Evolutionary conservation across 2,797 vertebrate genomes (phyloP), one percentile per base, ranked within the genome.

Genomic region (Clarias laeviceps): DNA sequence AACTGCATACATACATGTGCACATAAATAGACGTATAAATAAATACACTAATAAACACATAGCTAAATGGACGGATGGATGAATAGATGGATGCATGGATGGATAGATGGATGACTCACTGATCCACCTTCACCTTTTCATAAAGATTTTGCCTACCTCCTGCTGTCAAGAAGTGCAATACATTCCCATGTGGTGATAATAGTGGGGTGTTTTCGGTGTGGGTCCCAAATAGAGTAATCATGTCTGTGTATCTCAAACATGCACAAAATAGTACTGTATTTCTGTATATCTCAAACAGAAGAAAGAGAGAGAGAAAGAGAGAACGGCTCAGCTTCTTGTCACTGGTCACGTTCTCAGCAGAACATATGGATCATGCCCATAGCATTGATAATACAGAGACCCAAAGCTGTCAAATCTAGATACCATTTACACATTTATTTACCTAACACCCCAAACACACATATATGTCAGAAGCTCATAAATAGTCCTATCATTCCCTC

Each of bases 381-480:
- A 64, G 61, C 22, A 70, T 15, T 20, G 24, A 79, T 84, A 68
- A 34, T 61, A 45, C 54, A 56, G 64, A 70, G 37, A 61, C n/a
- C 34, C 76, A 69, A 34, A 80, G 45, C 64, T 79, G 74, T 59
- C 83, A 84, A 59, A 84, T 68, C 24, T 59, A 56, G 74, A 84
- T 57, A 40, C 22, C n/a, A 7, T 79, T 69, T 61, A 29, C 34
- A 80, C 54, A 72, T 54, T 80, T 57, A 80, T 79, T 68, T 40
- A 40, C 37, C 34, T 62, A 80, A 61, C 32, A 79, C 24, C 65
- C 54, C 34, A 69, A 61, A 80, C 37, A 80, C n/a, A 80, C 66
- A 72, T 74, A 69, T 27, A 29, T 6, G 5, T 68, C 65, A 59
- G 50, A 82, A 20, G 18, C 65, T 82, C 40, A 54, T 54, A 66